These are phyloP conservation scores for Merluccius polli DNA, from an alignment of 2,797 vertebrate species.

Conservation along the genomic window DNA sequence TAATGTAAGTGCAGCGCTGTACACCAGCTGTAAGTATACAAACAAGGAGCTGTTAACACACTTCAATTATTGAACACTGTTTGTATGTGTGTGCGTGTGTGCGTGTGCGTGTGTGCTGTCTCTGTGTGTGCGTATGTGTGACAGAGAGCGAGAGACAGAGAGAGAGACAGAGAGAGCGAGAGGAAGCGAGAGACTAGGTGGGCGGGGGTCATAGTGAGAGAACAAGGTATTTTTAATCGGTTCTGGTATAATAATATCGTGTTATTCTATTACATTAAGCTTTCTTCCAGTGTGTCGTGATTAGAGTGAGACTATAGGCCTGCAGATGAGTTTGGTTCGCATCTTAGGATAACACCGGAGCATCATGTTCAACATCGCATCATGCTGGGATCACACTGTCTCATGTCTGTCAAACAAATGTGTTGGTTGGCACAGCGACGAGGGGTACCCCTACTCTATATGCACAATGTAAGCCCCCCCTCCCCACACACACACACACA, in stretches of 20 bases:
- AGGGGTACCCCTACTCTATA: background rate
- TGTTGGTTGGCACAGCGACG: background rate
- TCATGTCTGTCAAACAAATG: background rate
- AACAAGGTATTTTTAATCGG: background rate
- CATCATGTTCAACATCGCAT: background rate
- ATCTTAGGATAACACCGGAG: background rate
- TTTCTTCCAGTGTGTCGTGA: background rate
- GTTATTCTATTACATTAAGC: background rate
- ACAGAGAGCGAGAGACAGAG: background rate
- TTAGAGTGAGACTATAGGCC: background rate
- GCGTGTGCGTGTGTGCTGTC: background rate
- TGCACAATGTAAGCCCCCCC: background rate
- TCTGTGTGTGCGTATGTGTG: background rate
- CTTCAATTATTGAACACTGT: conserved; percentile 31
- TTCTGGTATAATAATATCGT: background rate
- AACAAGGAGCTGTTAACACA: conserved; percentile 53
- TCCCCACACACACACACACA: too few species aligned
- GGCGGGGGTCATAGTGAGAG: too few species aligned
- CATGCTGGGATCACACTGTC: background rate
- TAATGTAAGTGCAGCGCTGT: conserved; percentile 17
- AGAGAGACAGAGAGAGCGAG: background rate
- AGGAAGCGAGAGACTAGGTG: too few species aligned
- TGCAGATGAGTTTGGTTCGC: background rate
- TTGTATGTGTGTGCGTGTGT: background rate
- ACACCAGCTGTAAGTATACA: conserved; percentile 42